Conservation (phyloP, 2,888 invertebrate genomes). For the Polylopha cassiicola region DNA sequence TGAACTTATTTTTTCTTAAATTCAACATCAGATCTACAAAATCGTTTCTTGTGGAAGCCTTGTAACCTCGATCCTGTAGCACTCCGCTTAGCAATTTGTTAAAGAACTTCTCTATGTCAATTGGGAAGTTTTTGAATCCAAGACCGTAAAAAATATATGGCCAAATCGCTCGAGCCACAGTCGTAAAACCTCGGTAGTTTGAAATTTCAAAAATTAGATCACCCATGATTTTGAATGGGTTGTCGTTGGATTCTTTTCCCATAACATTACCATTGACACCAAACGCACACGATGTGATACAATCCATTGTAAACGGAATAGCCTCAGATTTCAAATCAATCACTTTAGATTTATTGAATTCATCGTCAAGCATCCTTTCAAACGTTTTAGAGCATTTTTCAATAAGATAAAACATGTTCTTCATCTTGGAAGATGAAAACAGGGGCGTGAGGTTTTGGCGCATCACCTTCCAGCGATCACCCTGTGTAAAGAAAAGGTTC, state of each 20-base stretch:
- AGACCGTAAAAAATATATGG: constrained; percentile 17
- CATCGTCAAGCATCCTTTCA: constrained; percentile 22
- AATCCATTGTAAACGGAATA: constrained; percentile 23
- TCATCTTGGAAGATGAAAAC: constrained; percentile 27
- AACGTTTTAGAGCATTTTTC: constrained; percentile 25
- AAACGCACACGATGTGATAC: constrained; percentile 21
- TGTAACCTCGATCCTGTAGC: constrained; percentile 17
- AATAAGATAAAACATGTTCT: constrained; percentile 32
- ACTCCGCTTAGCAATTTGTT: constrained; percentile 3
- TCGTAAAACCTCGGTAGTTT: not conserved
- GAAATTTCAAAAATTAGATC: constrained; percentile 10
- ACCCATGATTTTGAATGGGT: constrained; percentile 18
- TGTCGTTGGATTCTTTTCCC: constrained; percentile 8
- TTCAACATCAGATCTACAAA: constrained; percentile 26
- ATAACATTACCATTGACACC: constrained; percentile 20
- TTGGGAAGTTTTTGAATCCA: constrained; percentile 1
- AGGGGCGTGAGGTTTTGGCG: constrained; percentile 30
- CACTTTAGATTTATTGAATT: constrained; percentile 15
- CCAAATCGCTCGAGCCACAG: constrained; percentile 16
- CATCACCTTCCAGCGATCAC: constrained; percentile 28
- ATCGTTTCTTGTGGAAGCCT: constrained; percentile 23
- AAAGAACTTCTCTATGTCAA: constrained; percentile 10
- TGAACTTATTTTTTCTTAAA: constrained; percentile 22
- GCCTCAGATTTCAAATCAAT: constrained; percentile 21
- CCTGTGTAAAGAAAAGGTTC: constrained; percentile 22